Conservation (phyloP, 1,140 invertebrate genomes). For the Planococcus citri region DNA sequence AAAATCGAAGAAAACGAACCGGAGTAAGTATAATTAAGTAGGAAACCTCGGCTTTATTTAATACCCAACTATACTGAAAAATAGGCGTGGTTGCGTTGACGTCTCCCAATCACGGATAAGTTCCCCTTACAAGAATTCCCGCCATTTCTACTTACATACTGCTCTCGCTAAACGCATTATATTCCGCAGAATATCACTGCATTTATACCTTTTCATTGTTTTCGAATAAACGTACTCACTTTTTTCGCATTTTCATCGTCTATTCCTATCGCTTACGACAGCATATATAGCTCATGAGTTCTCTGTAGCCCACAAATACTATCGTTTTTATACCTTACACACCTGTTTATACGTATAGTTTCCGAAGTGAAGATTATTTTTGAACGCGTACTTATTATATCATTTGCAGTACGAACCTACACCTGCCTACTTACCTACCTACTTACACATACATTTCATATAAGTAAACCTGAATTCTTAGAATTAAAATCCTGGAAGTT, state of each 20-base stretch:
- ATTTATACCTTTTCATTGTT: not conserved
- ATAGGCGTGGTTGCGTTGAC: slow-evolving; percentile 5
- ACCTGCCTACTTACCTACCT: no score
- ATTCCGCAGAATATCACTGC: not conserved
- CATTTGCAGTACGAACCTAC: no score
- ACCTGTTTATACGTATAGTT: no score
- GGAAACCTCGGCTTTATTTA: slow-evolving; percentile 6
- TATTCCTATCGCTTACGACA: no score
- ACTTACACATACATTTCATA: no score
- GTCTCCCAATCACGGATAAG: slow-evolving; percentile 1
- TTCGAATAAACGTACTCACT: not conserved
- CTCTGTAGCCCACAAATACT: no score
- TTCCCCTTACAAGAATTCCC: slow-evolving; percentile 6
- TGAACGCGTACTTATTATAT: no score
- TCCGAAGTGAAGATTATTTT: no score
- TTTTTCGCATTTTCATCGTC: not conserved
- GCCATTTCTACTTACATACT: not conserved
- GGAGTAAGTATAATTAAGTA: slow-evolving; percentile 1
- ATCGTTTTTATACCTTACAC: no score
- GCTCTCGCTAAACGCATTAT: not conserved
- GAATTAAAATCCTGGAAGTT: no score
- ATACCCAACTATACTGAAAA: not conserved
- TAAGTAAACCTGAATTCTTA: no score
- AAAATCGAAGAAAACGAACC: slow-evolving; percentile 3
- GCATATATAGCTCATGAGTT: no score